A percentile compares a stretch with the other conserved stretches of the same genome.
Evolutionary conservation across 1,140 invertebrate species (phyloP).

Genomic region (Rhagoletis pomonella): DNA sequence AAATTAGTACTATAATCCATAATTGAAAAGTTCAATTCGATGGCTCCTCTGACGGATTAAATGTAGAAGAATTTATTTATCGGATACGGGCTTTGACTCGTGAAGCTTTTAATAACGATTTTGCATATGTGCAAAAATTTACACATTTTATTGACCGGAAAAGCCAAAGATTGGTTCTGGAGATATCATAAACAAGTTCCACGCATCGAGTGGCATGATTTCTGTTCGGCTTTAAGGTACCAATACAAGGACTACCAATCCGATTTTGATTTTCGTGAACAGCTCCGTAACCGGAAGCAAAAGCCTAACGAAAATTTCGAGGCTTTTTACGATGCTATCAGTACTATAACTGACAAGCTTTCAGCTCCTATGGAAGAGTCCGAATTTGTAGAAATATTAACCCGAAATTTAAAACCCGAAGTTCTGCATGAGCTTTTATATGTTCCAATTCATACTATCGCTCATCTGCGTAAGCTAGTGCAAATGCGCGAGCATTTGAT

Average conservation of each 20-base stretch:
- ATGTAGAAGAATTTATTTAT: constrained; percentile 47
- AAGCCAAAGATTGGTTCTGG: constrained; percentile 49
- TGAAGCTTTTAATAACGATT: constrained; percentile 48
- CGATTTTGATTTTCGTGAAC: constrained; percentile 35
- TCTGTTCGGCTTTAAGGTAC: constrained; percentile 21
- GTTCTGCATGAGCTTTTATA: background rate
- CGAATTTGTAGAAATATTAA: too few relatives aligned
- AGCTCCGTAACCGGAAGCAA: constrained; percentile 42
- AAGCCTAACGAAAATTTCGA: constrained; percentile 45
- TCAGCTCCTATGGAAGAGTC: constrained; percentile 13
- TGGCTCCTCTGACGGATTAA: constrained; percentile 18
- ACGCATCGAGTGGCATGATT: constrained; percentile 41
- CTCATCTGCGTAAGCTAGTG: background rate
- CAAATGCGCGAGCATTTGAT: constrained; percentile 3
- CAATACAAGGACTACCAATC: constrained; percentile 48
- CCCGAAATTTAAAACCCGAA: constrained; percentile 14
- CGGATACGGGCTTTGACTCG: background rate
- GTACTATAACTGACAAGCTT: constrained; percentile 12
- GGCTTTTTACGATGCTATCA: constrained; percentile 23
- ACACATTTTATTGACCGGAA: constrained; percentile 23
- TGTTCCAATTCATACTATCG: background rate
- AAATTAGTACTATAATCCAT: constrained; percentile 4
- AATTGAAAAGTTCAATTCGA: constrained; percentile 51
- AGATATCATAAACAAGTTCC: constrained; percentile 47
- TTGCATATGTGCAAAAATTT: constrained; percentile 37